Evolutionary conservation across 2,113 vertebrate genomes (phyloP).

Genomic region (Capreolus pygargus): DNA sequence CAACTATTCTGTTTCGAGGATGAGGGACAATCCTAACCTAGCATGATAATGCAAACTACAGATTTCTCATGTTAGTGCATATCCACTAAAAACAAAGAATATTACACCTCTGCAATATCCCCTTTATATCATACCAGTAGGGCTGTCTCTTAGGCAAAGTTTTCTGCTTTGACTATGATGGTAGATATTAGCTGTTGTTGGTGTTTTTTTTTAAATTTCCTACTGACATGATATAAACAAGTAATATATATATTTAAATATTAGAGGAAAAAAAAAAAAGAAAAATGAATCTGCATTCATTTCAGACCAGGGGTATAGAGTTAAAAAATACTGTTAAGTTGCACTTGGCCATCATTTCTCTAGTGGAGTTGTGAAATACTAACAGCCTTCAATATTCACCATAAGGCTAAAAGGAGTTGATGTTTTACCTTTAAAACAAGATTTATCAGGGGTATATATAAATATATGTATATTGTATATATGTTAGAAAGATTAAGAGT

Average conservation of each 20-base stretch:
- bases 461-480: constrained; percentile 86
- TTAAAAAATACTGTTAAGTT: constrained; percentile 59
- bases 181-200: constrained; percentile 49
- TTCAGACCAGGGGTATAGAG: constrained; percentile 72
- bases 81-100: constrained; percentile 57
- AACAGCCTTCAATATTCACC: constrained; percentile 74
- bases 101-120: constrained; percentile 54
- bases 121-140: constrained; percentile 78
- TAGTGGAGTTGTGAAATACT: constrained; percentile 59
- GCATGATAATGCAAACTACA: constrained; percentile 44
- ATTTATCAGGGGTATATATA: constrained; percentile 86
- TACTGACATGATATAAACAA: constrained; percentile 80
- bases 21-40: constrained; percentile 23
- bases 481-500: constrained; percentile 84
- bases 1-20: constrained; percentile 26
- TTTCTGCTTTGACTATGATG: constrained; percentile 67
- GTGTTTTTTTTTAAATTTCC: constrained; percentile 63
- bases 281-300: constrained; percentile 66
- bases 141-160: constrained; percentile 62
- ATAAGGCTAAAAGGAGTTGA: constrained; percentile 77
- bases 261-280: constrained; percentile 51
- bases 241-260: constrained; percentile 68
- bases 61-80: constrained; percentile 32
- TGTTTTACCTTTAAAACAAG: constrained; percentile 82
- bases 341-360: constrained; percentile 71